Conservation (phyloP, 2,888 invertebrate species). For the Timandra comae region DNA sequence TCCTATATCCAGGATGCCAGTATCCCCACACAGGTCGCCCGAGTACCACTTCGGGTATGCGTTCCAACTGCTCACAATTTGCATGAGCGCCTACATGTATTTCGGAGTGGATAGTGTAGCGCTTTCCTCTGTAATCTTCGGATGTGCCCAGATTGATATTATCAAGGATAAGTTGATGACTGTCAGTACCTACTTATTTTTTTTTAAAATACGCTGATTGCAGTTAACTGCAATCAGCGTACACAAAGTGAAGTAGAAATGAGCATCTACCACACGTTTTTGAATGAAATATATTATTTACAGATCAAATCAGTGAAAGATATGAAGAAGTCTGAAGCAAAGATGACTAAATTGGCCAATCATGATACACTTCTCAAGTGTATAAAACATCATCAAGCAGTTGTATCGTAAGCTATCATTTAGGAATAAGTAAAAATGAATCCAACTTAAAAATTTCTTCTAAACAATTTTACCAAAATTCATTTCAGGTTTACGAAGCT, state of each 20-base stretch:
- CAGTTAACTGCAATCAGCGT: no score
- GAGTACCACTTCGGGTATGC: constrained; percentile 55
- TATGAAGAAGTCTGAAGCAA: constrained; percentile 12
- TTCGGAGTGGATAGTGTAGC: constrained; percentile 66
- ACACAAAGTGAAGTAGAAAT: no score
- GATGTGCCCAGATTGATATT: constrained; percentile 61
- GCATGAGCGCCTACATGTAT: constrained; percentile 63
- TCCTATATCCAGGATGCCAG: constrained; percentile 62
- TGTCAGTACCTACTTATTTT: no score
- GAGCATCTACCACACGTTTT: no score
- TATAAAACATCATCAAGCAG: constrained; percentile 53
- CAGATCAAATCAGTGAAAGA: constrained; percentile 25
- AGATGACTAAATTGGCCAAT: constrained; percentile 28
- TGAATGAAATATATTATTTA: no score
- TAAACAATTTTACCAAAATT: no score
- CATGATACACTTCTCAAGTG: constrained; percentile 47
- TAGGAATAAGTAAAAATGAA: no score
- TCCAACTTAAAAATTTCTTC: no score
- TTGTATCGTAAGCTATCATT: constrained; percentile 42
- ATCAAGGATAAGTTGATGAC: constrained; percentile 56
- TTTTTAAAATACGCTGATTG: no score
- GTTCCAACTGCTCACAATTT: constrained; percentile 54
- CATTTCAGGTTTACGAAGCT: constrained; percentile 59
- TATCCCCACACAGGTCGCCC: constrained; percentile 38
- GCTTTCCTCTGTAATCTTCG: constrained; percentile 58